Base-by-base conservation (phyloP, 2,797 vertebrate genomes). In the Valencia hispanica region DNA sequence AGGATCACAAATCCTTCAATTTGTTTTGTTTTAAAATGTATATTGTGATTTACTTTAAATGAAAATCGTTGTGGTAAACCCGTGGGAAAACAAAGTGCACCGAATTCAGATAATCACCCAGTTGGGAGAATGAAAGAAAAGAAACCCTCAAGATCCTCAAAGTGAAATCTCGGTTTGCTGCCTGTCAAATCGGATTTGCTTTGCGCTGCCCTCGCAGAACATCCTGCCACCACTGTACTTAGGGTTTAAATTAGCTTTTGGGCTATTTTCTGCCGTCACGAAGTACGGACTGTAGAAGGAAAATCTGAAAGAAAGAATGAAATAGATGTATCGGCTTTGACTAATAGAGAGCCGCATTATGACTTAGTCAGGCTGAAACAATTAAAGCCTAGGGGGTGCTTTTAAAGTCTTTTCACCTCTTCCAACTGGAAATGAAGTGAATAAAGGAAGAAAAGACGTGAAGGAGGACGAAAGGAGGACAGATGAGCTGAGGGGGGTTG, bases 341-440 rank as follows among this genome's bases (percentile, higher is more conserved):
- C 85, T 91, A 92, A 92, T 87, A 88, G 75, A 86, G 82, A 84
- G 78, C 50, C 32, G 73, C 82, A 91, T 95, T 94, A 92, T 86
- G 87, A 93, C 81, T 80, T 92, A 86, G 89, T 86, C 90, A 90
- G 79, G 90, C 90, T 82, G 86, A 92, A 93, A 90, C 86, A 87
- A 90, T 88, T 89, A 83, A 81, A 80, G 90, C 92, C 91, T 1
- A 0, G 79, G 76, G 89, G 72, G 94, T 93, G 86, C 92, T 92
- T 87, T 94, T 85, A 89, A 87, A 90, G 79, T 91, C 90, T 93
- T 93, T 95, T 95, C 90, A 91, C 86, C 87, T 92, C 92, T 71
- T 85, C 36, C 27, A 32, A 92, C 90, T 88, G 80, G 84, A 89
- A 92, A 91, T 87, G 77, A 90, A 91, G 79, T 79, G 85, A 89